Conservation (phyloP, 2,113 vertebrate species). For the Bucco capensis region DNA sequence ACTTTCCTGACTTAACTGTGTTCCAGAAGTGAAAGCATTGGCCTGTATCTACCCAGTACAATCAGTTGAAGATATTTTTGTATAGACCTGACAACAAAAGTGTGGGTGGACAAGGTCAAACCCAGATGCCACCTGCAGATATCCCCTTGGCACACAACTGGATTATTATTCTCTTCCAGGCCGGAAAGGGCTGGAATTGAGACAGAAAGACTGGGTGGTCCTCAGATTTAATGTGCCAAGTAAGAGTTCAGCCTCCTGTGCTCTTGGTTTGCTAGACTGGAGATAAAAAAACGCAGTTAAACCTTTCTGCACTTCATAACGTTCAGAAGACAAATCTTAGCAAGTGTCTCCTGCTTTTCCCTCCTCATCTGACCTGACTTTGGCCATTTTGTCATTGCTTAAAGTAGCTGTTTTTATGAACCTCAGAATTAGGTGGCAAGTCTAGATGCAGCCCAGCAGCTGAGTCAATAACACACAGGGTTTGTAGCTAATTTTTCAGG, state of each 20-base stretch:
- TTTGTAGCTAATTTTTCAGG: constrained; percentile 18
- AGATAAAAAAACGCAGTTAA: background rate
- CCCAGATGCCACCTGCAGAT: constrained; percentile 48
- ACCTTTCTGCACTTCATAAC: background rate
- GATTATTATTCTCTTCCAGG: constrained; percentile 23
- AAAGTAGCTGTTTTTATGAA: background rate
- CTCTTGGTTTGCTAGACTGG: background rate
- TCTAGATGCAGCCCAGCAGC: background rate
- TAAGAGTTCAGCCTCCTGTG: background rate
- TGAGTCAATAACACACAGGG: background rate
- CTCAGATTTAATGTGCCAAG: background rate
- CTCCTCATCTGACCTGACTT: background rate
- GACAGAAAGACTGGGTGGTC: background rate
- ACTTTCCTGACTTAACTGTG: background rate
- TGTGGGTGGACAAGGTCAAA: constrained; percentile 24
- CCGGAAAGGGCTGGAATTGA: constrained; percentile 17
- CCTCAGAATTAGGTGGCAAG: background rate
- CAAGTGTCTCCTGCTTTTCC: rapidly evolving
- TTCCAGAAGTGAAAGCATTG: constrained; percentile 17
- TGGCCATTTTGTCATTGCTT: background rate
- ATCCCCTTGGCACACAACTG: background rate
- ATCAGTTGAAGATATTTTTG: background rate
- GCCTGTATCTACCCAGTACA: background rate
- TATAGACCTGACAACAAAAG: background rate
- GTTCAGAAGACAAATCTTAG: background rate